Base-by-base conservation (phyloP, 2,888 invertebrate genomes). In the Candidula unifasciata region DNA sequence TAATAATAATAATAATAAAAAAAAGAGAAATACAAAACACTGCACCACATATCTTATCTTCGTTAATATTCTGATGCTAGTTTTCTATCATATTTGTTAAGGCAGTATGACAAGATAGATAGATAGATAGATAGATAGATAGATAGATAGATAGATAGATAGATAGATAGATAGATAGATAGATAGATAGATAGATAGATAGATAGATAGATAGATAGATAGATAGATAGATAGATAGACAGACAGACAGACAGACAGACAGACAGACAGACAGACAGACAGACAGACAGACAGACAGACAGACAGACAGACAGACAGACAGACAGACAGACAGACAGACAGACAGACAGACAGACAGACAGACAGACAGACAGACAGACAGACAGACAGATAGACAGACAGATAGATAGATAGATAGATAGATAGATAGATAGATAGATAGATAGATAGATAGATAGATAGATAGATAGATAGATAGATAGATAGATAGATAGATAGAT, bases 391-490 rank as follows among this genome's bases (percentile, higher is more conserved):
- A n/a, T n/a, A n/a, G n/a, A n/a, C n/a, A n/a, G n/a, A n/a, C n/a
- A n/a, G n/a, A n/a, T n/a, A n/a, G 64, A 64, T n/a, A 64, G 64
- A n/a, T n/a, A 64, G 64, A 64, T n/a, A 64, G n/a, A 64, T 13
- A 64, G 13, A 64, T 24, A 64, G 64, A 64, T n/a, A 64, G 64
- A 64, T 13, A 64, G 64, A 64, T 24, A 64, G n/a, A 64, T n/a
- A n/a, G n/a, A 64, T n/a, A 64, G 64, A 64, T 24, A 64, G n/a
- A 64, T n/a, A 64, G 64, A 64, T 64, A 64, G 64, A 64, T 13
- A 64, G 64, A n/a, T 24, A 64, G 64, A 64, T n/a, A 64, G n/a
- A n/a, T n/a, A 77, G 77, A 54, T 30, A 77, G 77, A 77, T 6
- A 77, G 77, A 77, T 13, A 64, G 64, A 64, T 24, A 64, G 64